Conservation (phyloP, 2,113 vertebrate genomes). For the Menidia beryllina region DNA sequence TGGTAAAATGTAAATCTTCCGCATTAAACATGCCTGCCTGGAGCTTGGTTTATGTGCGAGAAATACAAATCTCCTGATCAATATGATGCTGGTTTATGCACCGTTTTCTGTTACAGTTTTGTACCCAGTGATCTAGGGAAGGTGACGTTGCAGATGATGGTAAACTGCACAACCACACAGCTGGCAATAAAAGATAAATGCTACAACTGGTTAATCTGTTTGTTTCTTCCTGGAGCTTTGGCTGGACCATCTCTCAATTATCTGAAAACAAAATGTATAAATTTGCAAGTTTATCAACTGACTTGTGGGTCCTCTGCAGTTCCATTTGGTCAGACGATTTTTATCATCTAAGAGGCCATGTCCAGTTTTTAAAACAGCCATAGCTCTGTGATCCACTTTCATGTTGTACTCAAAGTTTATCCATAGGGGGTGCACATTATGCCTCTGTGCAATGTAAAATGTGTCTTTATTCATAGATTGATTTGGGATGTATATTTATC, state of each 20-base stretch:
- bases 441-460: not conserved
- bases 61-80: conserved; percentile 58
- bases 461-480: too few species aligned
- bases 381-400: too few species aligned
- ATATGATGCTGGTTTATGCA: conserved; percentile 74
- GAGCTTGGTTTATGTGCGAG: conserved; percentile 45
- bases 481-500: too few species aligned
- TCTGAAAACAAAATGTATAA: conserved; percentile 83
- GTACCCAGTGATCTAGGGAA: conserved; percentile 58
- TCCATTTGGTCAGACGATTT: not conserved
- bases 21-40: conserved; percentile 50
- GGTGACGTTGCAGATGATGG: conserved; percentile 62
- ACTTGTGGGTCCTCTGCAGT: conserved; percentile 30
- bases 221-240: conserved; percentile 68
- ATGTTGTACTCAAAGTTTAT: conserved; percentile 21
- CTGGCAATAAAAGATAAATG: conserved; percentile 82
- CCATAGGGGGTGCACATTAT: conserved; percentile 56
- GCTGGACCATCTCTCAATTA: conserved; percentile 77
- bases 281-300: conserved; percentile 58
- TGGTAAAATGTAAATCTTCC: conserved; percentile 77
- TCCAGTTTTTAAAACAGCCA: too few species aligned
- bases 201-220: conserved; percentile 75
- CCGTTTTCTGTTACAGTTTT: conserved; percentile 65
- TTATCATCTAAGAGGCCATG: too few species aligned
- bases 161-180: conserved; percentile 72